These are phyloP conservation scores for Spilogale gracilis DNA, from an alignment of 2,113 vertebrate species.

Conservation along the genomic window DNA sequence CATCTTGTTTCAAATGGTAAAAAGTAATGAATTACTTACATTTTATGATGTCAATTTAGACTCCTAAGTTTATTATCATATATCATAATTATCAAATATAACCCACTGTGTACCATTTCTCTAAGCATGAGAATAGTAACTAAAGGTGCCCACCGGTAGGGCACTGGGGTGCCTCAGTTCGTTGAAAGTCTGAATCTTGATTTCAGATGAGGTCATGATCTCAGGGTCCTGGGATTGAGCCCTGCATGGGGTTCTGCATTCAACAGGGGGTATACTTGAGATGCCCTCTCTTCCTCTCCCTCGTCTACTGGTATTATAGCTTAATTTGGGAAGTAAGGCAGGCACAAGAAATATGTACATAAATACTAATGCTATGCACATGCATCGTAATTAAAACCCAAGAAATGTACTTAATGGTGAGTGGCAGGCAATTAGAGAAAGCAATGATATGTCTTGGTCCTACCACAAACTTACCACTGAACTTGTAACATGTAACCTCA, in stretches of 20 bases:
- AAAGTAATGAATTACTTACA: neutral
- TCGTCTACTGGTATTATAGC: neutral
- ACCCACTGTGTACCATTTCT: neutral
- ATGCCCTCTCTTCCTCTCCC: neutral
- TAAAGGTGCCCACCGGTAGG: neutral
- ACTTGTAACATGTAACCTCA: neutral
- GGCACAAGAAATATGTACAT: neutral
- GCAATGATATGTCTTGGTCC: neutral
- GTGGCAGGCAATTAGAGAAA: neutral
- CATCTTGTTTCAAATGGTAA: neutral
- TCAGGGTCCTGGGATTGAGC: neutral
- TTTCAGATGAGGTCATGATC: neutral
- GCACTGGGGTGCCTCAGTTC: neutral
- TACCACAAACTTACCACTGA: neutral
- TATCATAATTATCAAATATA: neutral
- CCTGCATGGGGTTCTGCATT: neutral
- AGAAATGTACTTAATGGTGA: neutral
- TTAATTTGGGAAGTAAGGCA: neutral
- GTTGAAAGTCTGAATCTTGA: neutral
- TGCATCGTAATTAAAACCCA: neutral
- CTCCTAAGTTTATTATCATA: conserved; percentile 30
- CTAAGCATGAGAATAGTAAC: conserved; percentile 2
- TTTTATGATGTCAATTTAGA: neutral
- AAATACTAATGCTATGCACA: neutral
- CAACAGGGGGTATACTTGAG: neutral